Conservation (phyloP, 2,797 vertebrate genomes). For the Alcedo atthis region DNA sequence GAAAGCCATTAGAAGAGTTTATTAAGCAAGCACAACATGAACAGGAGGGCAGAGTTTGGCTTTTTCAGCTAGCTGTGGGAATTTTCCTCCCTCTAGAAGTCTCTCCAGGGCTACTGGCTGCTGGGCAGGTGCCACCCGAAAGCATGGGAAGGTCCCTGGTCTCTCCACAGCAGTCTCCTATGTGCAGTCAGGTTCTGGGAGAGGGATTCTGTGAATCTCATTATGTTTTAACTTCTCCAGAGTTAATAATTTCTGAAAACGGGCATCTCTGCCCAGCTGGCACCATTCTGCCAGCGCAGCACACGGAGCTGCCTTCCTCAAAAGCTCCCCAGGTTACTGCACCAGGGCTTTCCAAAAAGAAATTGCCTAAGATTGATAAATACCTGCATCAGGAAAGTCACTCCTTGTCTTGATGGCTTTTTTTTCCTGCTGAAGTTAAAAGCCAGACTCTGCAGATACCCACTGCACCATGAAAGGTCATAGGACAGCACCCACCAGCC, state of each 20-base stretch:
- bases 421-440: neutral
- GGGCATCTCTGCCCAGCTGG: neutral
- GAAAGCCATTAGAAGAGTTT: neutral
- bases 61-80: neutral
- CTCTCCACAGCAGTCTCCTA: accelerated
- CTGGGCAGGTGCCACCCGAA: neutral
- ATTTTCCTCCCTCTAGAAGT: neutral
- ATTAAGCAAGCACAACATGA: accelerated
- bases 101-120: accelerated
- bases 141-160: neutral
- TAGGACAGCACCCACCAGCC: neutral
- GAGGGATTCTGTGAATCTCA: neutral
- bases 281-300: accelerated
- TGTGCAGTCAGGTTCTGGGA: accelerated
- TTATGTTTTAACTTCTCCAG: neutral
- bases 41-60: neutral
- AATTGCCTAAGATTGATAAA: neutral
- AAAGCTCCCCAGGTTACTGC: neutral
- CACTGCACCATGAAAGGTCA: neutral
- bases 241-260: neutral
- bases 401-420: neutral
- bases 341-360: neutral
- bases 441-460: neutral
- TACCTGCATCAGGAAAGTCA: neutral
- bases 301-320: neutral